Evolutionary conservation across 2,113 vertebrate genomes (phyloP), one percentile per base, ranked within the genome.

Genomic region (Polyodon spathula): DNA sequence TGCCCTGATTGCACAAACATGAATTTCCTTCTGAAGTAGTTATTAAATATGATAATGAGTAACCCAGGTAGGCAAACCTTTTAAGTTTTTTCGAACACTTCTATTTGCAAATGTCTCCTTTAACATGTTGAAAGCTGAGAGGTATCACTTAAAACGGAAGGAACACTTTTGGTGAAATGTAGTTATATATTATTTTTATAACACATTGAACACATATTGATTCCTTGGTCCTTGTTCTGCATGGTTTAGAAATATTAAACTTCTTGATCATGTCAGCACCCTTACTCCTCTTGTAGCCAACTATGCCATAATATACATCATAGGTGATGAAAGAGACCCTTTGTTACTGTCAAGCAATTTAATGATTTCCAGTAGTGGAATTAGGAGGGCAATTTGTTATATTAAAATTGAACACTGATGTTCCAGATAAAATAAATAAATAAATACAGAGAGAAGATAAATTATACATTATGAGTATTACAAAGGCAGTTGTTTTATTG

Each of bases 141-240:
- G 27, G 27, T 27, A 81, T 75, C 72, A 84, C 83, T 84, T 83
- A 82, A 86, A 86, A 81, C 72, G 81, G 85, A 85, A 83, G 78
- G 84, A 73, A 70, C 76, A 81, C 86, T 86, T 78, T 77, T 70
- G 81, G 69, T 61, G 73, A 66, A 71, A 70, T 77, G 70, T 73
- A 64, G 74, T 71, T 72, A 27, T 27, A 27, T 27, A 27, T 27
- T 27, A 27, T 27, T 27, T 27, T 27, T 27, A 27, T 1, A 27
- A 27, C 27, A 27, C 27, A 27, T 27, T 27, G 27, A 27, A 27
- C 27, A 27, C 3, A 2, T 27, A 27, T 27, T 27, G 27, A 27
- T 27, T 27, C 27, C 27, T 27, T 27, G 27, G 27, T 27, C 27
- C 27, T 27, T 27, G 27, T 27, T 27, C 27, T 27, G 27, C 27